Evolutionary conservation across 2,113 vertebrate species (phyloP), one percentile per base, ranked within the genome.

Genomic region (Zosterops hypoxanthus): DNA sequence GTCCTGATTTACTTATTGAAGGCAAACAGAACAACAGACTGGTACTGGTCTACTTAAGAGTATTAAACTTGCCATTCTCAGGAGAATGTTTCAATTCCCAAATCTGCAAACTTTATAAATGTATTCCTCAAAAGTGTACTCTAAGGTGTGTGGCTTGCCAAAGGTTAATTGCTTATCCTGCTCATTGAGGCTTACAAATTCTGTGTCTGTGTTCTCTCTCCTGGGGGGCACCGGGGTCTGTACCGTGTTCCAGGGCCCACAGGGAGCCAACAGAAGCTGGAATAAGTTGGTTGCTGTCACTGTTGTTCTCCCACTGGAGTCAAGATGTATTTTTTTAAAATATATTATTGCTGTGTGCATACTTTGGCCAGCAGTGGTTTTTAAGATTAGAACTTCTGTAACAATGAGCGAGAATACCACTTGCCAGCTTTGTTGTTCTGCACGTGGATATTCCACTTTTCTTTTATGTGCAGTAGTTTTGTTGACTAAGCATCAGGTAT

Each of bases 111-210:
- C 66, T 87, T 91, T 44, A 39, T 28, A 65, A 42, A 46, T n/a
- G 42, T 44, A 50, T 81, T 82, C 39, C 92, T 86, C 97, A 97
- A n/a, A 82, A 98, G 96, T 95, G 97, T 89, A 66, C 53, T 76
- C 94, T 96, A 96, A 98, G 98, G 97, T 87, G 82, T 94, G 85
- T 61, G 92, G 72, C 69, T 94, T 86, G 70, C 79, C 92, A 95
- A 94, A 96, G 96, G 95, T 97, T 77, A 95, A 77, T 87, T 77
- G 95, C 82, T 80, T 61, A 23, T 95, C 64, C 34, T 84, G 94
- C 82, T 95, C 13, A 1, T 8, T 34, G 90, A 95, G 78, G 82
- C 93, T 90, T 83, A 26, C 70, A 59, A 42, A 41, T 46, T 25
- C n/a, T 12, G 18, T 92, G 83, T 91, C 81, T 82, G 65, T 36